phyloP scores from a whole-genome alignment of 1,140 invertebrate species.

The Drosophila gunungcola region DNA sequence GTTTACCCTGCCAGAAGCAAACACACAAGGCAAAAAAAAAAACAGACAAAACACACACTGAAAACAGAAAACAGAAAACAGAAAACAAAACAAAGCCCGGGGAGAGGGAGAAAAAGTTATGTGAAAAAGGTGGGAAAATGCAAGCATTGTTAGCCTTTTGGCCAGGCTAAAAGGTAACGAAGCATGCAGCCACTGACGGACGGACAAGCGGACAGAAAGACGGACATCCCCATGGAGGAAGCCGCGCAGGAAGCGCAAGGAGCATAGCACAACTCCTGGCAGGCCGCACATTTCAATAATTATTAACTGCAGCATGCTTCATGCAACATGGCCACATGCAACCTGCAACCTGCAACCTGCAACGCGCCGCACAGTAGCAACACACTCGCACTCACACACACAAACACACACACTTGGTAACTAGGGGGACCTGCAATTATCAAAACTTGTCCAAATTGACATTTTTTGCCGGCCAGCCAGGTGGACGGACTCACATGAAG shows the following conservation, averaged over 20 bases:
- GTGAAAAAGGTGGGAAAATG: constrained; percentile 83
- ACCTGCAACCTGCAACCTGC: constrained; percentile 59
- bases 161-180: constrained; percentile 72
- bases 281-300: constrained; percentile 82
- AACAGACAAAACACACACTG: constrained; percentile 26
- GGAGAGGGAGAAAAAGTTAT: constrained; percentile 71
- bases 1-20: constrained; percentile 74
- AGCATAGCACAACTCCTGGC: constrained; percentile 77
- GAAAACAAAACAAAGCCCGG: constrained; percentile 34
- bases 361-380: constrained; percentile 68
- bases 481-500: constrained; percentile 9
- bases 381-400: constrained; percentile 31
- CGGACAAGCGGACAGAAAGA: not conserved
- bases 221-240: constrained; percentile 51
- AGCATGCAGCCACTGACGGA: constrained; percentile 73
- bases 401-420: constrained; percentile 18
- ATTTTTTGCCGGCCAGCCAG: constrained; percentile 55
- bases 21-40: constrained; percentile 38
- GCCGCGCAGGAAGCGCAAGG: constrained; percentile 78
- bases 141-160: constrained; percentile 80
- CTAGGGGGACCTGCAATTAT: constrained; percentile 69
- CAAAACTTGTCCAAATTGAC: constrained; percentile 82
- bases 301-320: constrained; percentile 83
- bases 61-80: constrained; percentile 36
- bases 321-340: constrained; percentile 68